These are phyloP conservation scores for Leptinotarsa undecemlineata DNA, from an alignment of 1,140 invertebrate genomes.

Conservation along the genomic window DNA sequence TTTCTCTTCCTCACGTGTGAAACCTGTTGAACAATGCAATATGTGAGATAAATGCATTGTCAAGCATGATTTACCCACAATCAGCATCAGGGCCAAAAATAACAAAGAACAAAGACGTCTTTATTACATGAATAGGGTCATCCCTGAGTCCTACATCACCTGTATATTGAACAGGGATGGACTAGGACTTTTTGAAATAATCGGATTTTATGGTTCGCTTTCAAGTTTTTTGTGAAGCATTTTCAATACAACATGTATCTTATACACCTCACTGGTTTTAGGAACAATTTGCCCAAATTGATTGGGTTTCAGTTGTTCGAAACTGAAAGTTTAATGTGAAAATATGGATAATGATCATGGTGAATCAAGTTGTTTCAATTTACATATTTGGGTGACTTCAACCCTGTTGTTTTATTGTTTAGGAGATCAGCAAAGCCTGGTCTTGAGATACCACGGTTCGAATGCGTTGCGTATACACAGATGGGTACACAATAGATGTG, in stretches of 20 bases:
- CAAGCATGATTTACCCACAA: conserved; percentile 30
- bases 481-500: conserved; percentile 48
- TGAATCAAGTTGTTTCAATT: neutral
- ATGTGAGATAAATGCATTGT: conserved; percentile 29
- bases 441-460: conserved; percentile 34
- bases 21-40: conserved; percentile 21
- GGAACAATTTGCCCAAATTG: too few species aligned
- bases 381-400: conserved; percentile 1
- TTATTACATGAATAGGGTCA: conserved; percentile 26
- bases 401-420: conserved; percentile 4
- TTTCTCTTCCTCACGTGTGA: conserved; percentile 23
- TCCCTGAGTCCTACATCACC: conserved; percentile 18
- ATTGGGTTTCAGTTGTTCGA: too few species aligned
- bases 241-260: neutral
- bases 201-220: too few species aligned
- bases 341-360: too few species aligned
- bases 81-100: conserved; percentile 26
- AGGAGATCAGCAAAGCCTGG: conserved; percentile 25
- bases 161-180: conserved; percentile 19
- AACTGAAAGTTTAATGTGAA: too few species aligned
- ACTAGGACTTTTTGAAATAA: neutral
- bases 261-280: too few species aligned
- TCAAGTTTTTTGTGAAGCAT: neutral
- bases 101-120: conserved; percentile 29
- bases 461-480: conserved; percentile 36